Base-by-base conservation (phyloP, 1,140 invertebrate genomes). In the Nasonia vitripennis region DNA sequence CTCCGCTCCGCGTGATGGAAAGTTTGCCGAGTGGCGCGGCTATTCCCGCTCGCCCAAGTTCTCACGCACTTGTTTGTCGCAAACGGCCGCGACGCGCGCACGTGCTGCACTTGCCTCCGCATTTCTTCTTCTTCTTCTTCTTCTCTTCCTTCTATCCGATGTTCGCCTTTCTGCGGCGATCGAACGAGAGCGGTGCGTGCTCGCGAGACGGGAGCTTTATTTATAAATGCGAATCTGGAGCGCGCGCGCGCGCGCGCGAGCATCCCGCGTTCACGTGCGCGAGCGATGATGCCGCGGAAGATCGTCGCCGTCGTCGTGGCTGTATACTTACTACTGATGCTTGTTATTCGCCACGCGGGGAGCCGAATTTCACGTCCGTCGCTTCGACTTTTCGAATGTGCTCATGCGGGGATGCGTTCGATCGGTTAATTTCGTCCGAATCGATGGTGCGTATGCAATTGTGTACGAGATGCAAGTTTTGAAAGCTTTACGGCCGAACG, bases 241-340 rank as follows among this genome's bases (percentile, higher is more conserved):
- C 82, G 51, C n/a, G 34, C 48, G 27, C 11, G 81, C 80, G 10
- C 82, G 51, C n/a, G 34, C 48, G 27, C 11, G 85, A 87, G 41
- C 87, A 88, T 88, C 86, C 77, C 81, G 77, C 87, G 88, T 88
- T 88, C 87, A 87, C 88, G 87, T 88, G 88, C 51, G 74, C 70
- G 27, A n/a, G 10, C 73, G 81, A 71, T 78, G 67, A 83, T 82
- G 81, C 62, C 70, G 27, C 73, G 12, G 31, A 31, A 34, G 74
- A 75, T 5, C 27, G 23, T 51, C n/a, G 41, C 48, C 31, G 62
- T 37, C 67, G 20, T 20, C 20, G 12, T 12, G 12, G 34, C 34
- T 73, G 23, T 31, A 71, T 71, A 71, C 12, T 34, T 27, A 11
- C 37, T 23, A 27, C 27, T 2, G 27, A 27, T 27, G 37, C 74